These are phyloP conservation scores for Chrysolophus pictus DNA, from an alignment of 2,797 vertebrate genomes.

Conservation along the genomic window DNA sequence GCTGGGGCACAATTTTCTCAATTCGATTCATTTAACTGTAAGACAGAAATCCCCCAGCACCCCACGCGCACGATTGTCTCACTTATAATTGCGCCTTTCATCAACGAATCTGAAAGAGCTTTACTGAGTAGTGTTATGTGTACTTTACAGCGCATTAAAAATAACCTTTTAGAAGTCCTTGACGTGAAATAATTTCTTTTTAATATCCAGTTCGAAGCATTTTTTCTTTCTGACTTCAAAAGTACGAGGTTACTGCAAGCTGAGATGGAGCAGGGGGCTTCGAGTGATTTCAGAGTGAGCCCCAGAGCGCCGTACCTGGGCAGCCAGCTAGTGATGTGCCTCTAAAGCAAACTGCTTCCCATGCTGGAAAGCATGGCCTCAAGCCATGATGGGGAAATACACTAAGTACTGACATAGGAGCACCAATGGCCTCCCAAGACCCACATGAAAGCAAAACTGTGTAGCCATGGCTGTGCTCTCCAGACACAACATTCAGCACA, in stretches of 20 bases:
- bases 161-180: neutral
- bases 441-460: neutral
- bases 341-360: neutral
- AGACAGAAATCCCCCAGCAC: neutral
- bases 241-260: neutral
- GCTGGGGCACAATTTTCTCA: neutral
- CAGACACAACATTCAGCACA: neutral
- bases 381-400: neutral
- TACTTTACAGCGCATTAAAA: constrained; percentile 3
- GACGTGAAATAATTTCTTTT: neutral
- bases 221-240: neutral
- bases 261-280: neutral
- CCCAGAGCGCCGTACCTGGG: neutral
- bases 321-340: neutral
- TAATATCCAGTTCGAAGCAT: neutral
- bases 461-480: neutral
- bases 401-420: neutral
- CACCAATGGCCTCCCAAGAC: neutral
- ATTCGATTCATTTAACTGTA: neutral
- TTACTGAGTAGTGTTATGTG: neutral
- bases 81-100: constrained; percentile 17
- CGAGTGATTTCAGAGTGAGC: neutral
- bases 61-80: neutral
- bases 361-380: neutral
- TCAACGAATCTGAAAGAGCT: neutral